A percentile compares a stretch with the other conserved stretches of the same genome.
phyloP scores from a whole-genome alignment of 2,888 invertebrate genomes.

The Norana najaformis region DNA sequence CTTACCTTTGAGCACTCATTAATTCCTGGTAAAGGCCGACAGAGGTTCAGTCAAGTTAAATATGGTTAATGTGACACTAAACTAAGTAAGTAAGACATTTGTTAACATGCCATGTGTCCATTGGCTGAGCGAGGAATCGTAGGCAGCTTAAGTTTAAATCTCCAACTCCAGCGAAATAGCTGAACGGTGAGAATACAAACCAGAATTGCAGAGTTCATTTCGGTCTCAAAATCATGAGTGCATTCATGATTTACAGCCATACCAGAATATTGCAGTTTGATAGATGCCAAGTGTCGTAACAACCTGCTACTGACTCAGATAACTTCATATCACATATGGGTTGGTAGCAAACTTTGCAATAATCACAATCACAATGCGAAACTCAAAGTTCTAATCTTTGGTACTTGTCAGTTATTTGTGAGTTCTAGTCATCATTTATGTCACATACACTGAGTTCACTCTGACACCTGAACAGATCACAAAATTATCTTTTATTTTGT shows the following conservation, averaged over 20 bases:
- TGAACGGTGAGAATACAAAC: conserved; percentile 1
- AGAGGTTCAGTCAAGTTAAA: background rate
- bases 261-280: background rate
- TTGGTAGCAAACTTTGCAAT: background rate
- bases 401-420: background rate
- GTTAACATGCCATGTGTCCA: no score
- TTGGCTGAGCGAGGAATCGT: no score
- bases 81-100: no score
- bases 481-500: background rate
- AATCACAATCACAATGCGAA: background rate
- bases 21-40: no score
- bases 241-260: background rate
- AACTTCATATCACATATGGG: background rate
- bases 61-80: background rate
- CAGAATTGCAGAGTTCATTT: background rate
- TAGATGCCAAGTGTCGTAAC: background rate
- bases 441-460: background rate
- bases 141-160: background rate
- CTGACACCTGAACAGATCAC: background rate
- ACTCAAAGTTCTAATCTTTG: background rate
- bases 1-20: background rate
- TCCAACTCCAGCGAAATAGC: background rate
- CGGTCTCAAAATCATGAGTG: background rate
- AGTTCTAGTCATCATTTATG: background rate
- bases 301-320: background rate